phyloP scores from a whole-genome alignment of 2,113 vertebrate species.

The cattle (Bos taurus) region ARS-UCD2.0 NC_037334.1:11117501-11118000 shows the following conservation, averaged over 20 bases:
- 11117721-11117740: background rate
- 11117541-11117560: background rate
- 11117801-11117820: background rate
- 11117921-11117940: background rate
- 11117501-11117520: background rate
- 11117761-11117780: background rate
- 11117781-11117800: background rate
- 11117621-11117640: background rate
- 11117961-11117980: too few relatives aligned
- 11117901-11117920: background rate
- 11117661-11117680: background rate
- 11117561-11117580: background rate
- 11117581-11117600: background rate
- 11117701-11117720: background rate
- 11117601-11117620: conserved; percentile 16
- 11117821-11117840: background rate
- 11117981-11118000: too few relatives aligned
- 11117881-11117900: background rate
- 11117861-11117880: background rate
- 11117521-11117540: background rate
- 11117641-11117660: background rate
- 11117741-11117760: background rate
- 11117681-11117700: background rate
- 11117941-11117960: background rate
- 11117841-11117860: background rate